Evolutionary conservation across 2,113 vertebrate species (phyloP), one percentile per base, ranked within the genome.

Genomic region (Zosterops lateralis): DNA sequence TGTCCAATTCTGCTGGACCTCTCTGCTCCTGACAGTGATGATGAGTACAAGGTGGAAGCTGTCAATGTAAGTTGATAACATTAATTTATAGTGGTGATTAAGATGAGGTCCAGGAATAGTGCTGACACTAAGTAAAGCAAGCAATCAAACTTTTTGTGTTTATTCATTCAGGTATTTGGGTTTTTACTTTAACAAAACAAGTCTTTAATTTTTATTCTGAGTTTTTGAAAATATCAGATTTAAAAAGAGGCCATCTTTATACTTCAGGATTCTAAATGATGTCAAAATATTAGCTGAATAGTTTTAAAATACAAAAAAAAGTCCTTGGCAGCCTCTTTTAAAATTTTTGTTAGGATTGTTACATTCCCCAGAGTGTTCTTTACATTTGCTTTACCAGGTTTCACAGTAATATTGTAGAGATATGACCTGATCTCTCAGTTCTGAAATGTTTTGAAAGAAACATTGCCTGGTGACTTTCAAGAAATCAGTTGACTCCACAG

Each of bases 41-140:
- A 99, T 7, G 98, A 98, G 84, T 98, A 98, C 92, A 99, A 98
- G 96, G 98, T 98, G 12, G 99, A 99, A 90, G 99, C 98, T 45
- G 97, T 98, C 38, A 99, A 98, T 65, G 98, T 98, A 95, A 98
- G 98, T 89, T 68, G 50, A 70, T 19, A 32, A 32, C 26, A 11
- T 34, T 50, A 28, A 50, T 56, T 70, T 28, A 13, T 36, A 14
- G 15, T 50, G 56, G 8, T 29, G 48, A 19, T 72, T 74, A 79
- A 84, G n/a, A n/a, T 56, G 45, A 50, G 16, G 7, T 57, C n/a
- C 50, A 56, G 47, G 36, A 80, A 51, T 65, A 80, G 24, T 61
- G 12, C 26, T 93, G 74, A 17, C 22, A 38, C 45, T 28, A 56
- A 67, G 48, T 44, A 12, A 68, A 84, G 31, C 21, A 75, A 65